These are phyloP conservation scores for Mantis religiosa DNA, from an alignment of 2,888 invertebrate genomes.

Conservation along the genomic window DNA sequence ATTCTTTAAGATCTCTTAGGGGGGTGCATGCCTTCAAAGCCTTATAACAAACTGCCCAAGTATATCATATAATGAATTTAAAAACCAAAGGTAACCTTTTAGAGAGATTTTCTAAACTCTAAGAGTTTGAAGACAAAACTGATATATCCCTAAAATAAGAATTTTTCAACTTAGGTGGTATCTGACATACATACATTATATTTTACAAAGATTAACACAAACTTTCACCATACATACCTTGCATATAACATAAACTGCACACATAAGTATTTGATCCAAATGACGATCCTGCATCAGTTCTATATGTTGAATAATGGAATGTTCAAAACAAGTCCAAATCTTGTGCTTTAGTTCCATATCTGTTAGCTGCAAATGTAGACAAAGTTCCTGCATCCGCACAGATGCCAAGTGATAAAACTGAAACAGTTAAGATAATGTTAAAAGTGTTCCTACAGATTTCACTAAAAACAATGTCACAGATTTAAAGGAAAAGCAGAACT, in stretches of 20 bases:
- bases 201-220: no score
- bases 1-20: no score
- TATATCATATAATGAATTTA: no score
- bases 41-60: no score
- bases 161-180: no score
- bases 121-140: no score
- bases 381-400: constrained; percentile 87
- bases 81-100: no score
- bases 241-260: constrained; percentile 91
- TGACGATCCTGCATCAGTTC: constrained; percentile 89
- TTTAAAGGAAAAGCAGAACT: no score
- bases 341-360: constrained; percentile 71
- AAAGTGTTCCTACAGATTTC: neutral
- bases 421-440: constrained; percentile 40
- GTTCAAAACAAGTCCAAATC: constrained; percentile 97
- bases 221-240: constrained; percentile 54
- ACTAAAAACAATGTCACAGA: neutral
- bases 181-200: no score
- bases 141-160: no score
- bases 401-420: constrained; percentile 91
- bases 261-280: constrained; percentile 97
- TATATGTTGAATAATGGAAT: constrained; percentile 78
- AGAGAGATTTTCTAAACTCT: no score
- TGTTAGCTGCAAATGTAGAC: constrained; percentile 69
- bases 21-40: no score